Evolutionary conservation across 2,113 vertebrate genomes (phyloP), one percentile per base, ranked within the genome.

Genomic region (Campylomormyrus tamandua): DNA sequence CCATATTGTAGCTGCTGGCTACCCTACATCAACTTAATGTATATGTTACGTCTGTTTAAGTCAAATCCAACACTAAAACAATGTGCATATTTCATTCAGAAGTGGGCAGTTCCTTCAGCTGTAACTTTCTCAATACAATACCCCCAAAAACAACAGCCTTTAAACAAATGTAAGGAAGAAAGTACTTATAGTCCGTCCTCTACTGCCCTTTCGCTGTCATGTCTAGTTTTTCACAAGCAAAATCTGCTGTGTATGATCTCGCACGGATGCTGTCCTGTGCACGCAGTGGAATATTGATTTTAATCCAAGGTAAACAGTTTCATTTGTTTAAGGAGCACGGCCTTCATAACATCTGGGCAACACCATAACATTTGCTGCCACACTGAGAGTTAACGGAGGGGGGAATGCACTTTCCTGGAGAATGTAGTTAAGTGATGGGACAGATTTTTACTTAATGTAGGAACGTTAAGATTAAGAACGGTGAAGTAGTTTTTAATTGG

Each of bases 231-330:
- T 87, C 85, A 39, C 27, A 56, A 53, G 85, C 27, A 35, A 87
- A 56, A 87, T 49, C 48, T 53, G 11, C 6, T 35, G 15, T 1
- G 13, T 87, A 52, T 87, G 7, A 87, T 56, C 31, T 87, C 5
- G 1, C 85, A 87, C 6, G 31, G 11, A 31, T 27, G 49, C 24
- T 3, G 4, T 52, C 45, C 27, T n/a, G 24, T 24, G 10, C 46
- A 11, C 56, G 48, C 85, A 39, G 49, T 87, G 85, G 50, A 56
- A 87, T 87, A 53, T 87, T 87, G 85, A 87, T 87, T 87, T 50
- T 53, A 21, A 87, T 87, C 85, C 85, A 87, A 87, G 50, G 85
- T 87, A 87, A 52, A 87, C 85, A 53, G 45, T 45, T 9, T n/a
- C 45, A 48, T 53, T 31, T 87, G 85, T 31, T 87, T 46, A 24